Evolutionary conservation across 1,140 invertebrate genomes (phyloP).

Genomic region (Drosophila pseudoobscura): DNA sequence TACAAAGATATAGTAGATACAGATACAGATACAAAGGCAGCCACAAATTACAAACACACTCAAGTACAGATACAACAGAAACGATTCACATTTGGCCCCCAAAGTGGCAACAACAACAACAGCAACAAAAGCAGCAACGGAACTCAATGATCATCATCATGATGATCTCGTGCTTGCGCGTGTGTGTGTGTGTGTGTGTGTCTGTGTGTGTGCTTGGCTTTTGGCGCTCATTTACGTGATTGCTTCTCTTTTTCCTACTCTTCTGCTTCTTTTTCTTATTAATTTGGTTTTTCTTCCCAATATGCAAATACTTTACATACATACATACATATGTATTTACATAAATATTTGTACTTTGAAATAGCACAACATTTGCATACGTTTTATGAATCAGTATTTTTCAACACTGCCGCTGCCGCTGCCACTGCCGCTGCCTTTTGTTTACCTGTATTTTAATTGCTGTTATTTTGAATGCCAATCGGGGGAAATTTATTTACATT

Average conservation of each 20-base stretch:
- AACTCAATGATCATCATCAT: slow-evolving; percentile 46
- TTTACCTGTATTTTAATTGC: too few species aligned
- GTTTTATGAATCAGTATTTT: too few species aligned
- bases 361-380: not conserved
- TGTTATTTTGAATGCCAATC: too few species aligned
- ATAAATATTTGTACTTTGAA: not conserved
- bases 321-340: too few species aligned
- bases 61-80: slow-evolving; percentile 34
- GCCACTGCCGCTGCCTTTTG: too few species aligned
- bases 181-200: not conserved
- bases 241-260: slow-evolving; percentile 3
- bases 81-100: slow-evolving; percentile 62
- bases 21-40: slow-evolving; percentile 49
- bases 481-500: too few species aligned
- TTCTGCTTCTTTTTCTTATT: not conserved
- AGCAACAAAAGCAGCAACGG: slow-evolving; percentile 20
- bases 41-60: slow-evolving; percentile 18
- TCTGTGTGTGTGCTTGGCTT: slow-evolving; percentile 14
- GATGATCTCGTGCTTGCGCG: slow-evolving; percentile 9
- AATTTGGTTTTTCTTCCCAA: slow-evolving; percentile 29
- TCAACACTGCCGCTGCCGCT: too few species aligned
- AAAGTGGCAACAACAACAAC: slow-evolving; percentile 52
- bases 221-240: slow-evolving; percentile 31
- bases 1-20: slow-evolving; percentile 59
- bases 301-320: slow-evolving; percentile 16